phyloP scores from a whole-genome alignment of 2,888 invertebrate species.

The Drosophila suboccidentalis region DNA sequence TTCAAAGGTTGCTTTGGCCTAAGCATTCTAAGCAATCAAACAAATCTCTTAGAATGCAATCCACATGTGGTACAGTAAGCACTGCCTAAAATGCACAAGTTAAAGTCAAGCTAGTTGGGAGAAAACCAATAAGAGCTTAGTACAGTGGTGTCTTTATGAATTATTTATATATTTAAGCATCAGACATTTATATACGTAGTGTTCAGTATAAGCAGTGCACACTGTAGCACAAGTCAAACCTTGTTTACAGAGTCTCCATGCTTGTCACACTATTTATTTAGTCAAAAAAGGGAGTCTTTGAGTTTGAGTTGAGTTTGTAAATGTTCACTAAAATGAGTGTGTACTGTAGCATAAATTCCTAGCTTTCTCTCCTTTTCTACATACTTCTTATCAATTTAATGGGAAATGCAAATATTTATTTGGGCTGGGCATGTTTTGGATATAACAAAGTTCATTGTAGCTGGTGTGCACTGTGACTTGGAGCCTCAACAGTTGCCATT shows the following conservation, averaged over 20 bases:
- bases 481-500: conserved; percentile 24
- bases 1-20: conserved; percentile 6
- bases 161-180: not conserved
- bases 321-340: not conserved
- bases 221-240: not conserved
- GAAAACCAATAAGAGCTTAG: not conserved
- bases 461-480: conserved; percentile 10
- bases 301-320: too few relatives aligned
- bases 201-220: not conserved
- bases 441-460: not conserved
- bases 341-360: conserved; percentile 3
- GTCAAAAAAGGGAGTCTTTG: not conserved
- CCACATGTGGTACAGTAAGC: conserved; percentile 15
- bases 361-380: not conserved
- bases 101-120: not conserved
- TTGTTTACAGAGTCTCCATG: not conserved
- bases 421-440: not conserved
- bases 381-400: not conserved
- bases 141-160: not conserved
- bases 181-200: not conserved
- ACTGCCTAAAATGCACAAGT: not conserved
- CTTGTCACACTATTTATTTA: not conserved
- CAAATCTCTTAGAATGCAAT: conserved; percentile 10
- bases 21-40: not conserved
- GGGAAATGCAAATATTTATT: not conserved